A percentile compares a stretch with the other conserved stretches of the same genome.
Evolutionary conservation across 2,113 vertebrate genomes (phyloP).

Genomic region (Nanorana parkeri): DNA sequence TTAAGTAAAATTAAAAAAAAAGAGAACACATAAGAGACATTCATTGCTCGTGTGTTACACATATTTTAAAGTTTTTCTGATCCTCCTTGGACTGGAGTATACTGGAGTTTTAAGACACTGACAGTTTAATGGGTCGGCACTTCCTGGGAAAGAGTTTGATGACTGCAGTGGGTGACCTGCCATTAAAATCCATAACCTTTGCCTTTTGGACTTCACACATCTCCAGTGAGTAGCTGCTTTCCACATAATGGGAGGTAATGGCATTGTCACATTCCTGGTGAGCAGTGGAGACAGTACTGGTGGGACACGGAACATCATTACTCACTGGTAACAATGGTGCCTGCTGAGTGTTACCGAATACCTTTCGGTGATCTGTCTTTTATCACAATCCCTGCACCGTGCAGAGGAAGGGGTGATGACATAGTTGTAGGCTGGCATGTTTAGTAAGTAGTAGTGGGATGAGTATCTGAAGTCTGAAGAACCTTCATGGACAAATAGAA

Average conservation of each 20-base stretch:
- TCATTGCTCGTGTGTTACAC: too few relatives aligned
- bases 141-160: too few relatives aligned
- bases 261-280: background rate
- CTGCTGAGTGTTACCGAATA: background rate
- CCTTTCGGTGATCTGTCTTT: background rate
- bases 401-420: background rate
- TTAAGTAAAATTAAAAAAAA: too few relatives aligned
- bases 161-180: too few relatives aligned
- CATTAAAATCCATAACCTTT: too few relatives aligned
- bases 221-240: background rate
- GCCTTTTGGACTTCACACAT: background rate
- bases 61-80: background rate
- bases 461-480: too few relatives aligned
- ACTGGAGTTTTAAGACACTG: background rate
- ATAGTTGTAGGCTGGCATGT: background rate
- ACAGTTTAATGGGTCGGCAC: background rate
- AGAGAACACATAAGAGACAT: too few relatives aligned
- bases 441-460: slow-evolving; percentile 4
- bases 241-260: slow-evolving; percentile 24
- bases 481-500: too few relatives aligned
- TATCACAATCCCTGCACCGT: background rate
- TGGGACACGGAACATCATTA: slow-evolving; percentile 2
- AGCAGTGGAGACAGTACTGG: background rate
- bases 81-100: background rate
- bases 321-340: background rate